A percentile compares a stretch with the other conserved stretches of the same genome.
Evolutionary conservation across 2,797 vertebrate species (phyloP).

Genomic region (Sebastes vulpes): DNA sequence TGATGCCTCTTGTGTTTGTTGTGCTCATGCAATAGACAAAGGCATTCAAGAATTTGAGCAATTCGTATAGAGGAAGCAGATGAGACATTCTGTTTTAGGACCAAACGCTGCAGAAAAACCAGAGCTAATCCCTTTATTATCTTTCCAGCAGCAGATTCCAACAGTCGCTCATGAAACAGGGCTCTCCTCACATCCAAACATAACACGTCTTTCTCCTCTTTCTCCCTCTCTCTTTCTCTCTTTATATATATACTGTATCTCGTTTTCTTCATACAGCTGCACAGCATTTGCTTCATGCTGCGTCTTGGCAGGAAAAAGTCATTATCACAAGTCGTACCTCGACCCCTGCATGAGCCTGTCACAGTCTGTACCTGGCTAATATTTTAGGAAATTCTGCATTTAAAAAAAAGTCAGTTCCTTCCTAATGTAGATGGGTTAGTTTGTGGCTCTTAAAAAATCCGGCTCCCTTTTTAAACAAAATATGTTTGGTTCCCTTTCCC

Average conservation of each 20-base stretch:
- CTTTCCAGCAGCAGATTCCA: slow-evolving; percentile 94
- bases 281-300: slow-evolving; percentile 86
- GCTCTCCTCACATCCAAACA: slow-evolving; percentile 87
- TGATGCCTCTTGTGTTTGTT: slow-evolving; percentile 58
- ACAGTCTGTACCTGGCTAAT: slow-evolving; percentile 70
- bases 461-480: slow-evolving; percentile 58
- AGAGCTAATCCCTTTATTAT: slow-evolving; percentile 95
- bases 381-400: slow-evolving; percentile 65
- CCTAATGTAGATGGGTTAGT: slow-evolving; percentile 52
- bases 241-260: slow-evolving; percentile 34
- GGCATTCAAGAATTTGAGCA: slow-evolving; percentile 91
- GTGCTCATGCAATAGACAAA: slow-evolving; percentile 90
- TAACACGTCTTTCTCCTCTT: slow-evolving; percentile 79
- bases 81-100: slow-evolving; percentile 96
- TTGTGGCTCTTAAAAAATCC: slow-evolving; percentile 40
- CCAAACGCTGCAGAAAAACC: slow-evolving; percentile 90
- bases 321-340: slow-evolving; percentile 78
- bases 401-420: slow-evolving; percentile 44
- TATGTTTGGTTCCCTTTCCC: slow-evolving; percentile 54
- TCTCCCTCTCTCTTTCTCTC: neutral
- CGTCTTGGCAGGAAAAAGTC: slow-evolving; percentile 83
- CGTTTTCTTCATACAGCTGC: slow-evolving; percentile 86
- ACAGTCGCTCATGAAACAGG: slow-evolving; percentile 89
- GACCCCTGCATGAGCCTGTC: slow-evolving; percentile 77
- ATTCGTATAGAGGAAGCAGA: slow-evolving; percentile 94